phyloP scores from a whole-genome alignment of 2,113 vertebrate species.

The Andinoacara biseriatus region DNA sequence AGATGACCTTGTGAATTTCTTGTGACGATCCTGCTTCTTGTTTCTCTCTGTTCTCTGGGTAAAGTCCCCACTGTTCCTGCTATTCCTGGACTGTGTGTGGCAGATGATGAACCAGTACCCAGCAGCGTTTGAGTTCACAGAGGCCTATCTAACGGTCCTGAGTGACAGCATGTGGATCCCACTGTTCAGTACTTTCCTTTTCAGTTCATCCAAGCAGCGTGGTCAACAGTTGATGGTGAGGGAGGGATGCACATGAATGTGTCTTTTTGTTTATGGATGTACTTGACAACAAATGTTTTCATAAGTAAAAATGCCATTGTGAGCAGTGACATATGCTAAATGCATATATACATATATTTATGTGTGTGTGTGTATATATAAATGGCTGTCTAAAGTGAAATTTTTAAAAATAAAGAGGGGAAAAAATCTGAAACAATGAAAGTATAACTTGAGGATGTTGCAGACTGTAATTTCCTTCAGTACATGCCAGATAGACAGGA shows the following conservation, averaged over 20 bases:
- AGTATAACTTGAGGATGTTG: background rate
- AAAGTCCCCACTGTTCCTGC: constrained; percentile 92
- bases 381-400: no score
- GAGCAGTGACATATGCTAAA: background rate
- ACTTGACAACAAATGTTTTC: background rate
- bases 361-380: no score
- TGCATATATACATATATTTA: background rate
- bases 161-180: constrained; percentile 92
- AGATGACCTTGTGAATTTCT: background rate
- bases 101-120: constrained; percentile 95
- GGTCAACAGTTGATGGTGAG: constrained; percentile 90
- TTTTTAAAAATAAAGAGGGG: background rate
- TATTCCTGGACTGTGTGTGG: constrained; percentile 97
- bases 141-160: constrained; percentile 90
- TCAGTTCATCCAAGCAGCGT: constrained; percentile 91
- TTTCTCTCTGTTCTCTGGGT: constrained; percentile 7
- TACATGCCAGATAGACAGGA: background rate
- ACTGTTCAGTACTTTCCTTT: constrained; percentile 96
- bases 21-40: background rate
- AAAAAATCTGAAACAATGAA: background rate
- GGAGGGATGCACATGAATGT: background rate
- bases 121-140: constrained; percentile 94
- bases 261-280: background rate
- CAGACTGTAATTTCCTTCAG: constrained; percentile 2
- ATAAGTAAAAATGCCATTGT: background rate